Base-by-base conservation (phyloP, 2,797 vertebrate species). In the Gymnopithys bicolor region DNA sequence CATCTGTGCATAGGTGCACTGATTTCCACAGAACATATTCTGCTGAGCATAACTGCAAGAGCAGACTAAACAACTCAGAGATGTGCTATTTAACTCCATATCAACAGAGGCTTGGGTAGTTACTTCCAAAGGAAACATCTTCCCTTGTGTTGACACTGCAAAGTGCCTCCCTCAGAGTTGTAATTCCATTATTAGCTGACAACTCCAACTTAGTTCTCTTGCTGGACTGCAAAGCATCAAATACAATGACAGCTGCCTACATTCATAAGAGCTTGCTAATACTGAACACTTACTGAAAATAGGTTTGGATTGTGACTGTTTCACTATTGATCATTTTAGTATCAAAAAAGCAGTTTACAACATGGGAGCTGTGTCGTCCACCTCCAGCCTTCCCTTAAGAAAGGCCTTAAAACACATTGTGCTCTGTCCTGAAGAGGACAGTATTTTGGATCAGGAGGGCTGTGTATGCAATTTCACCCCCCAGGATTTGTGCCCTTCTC, bases 171-270 rank as follows among this genome's bases (percentile, higher is more conserved):
- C 28, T 89, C 11, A 5, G 86, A 80, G 37, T 0, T 68, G 22
- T 68, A 85, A 84, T 80, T 87, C 77, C 33, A 80, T n/a, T 33
- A 85, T 69, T 33, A 83, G 78, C 49, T 80, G 78, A 74, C 60
- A 85, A 22, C 60, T 89, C 51, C 55, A 85, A 14, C 19, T 84
- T 80, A 76, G 75, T 32, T 64, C 41, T 87, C 71, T 64, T 71
- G 60, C 28, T 9, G 3, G 41, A 85, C 53, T 69, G 39, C 79
- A 94, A 78, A 91, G 46, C 51, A 48, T 81, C 73, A 75, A 80
- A 84, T 41, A 68, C 39, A 90, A 71, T 66, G 51, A 93, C 91
- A 81, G 69, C 66, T 94, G 62, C 52, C 91, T 55, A 81, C 89
- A 75, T 62, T 60, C 7, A 0, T 33, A 85, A 19, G 7, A 75